Conservation (phyloP, 2,113 vertebrate species). For the Nanger granti region DNA sequence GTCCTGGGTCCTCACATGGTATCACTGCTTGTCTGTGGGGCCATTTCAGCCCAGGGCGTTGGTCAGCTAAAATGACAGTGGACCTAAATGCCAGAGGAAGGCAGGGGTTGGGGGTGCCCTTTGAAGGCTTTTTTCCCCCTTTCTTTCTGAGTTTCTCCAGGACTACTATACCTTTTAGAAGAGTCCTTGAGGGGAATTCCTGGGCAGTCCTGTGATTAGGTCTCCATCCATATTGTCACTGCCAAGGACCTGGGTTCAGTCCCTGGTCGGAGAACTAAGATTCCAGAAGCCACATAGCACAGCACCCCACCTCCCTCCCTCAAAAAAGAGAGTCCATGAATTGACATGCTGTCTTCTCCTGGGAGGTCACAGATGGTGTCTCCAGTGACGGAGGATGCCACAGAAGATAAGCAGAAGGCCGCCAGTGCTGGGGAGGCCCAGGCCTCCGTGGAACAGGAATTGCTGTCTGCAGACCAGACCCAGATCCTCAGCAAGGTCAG, state of each 20-base stretch:
- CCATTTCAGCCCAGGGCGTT: neutral
- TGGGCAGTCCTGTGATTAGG: neutral
- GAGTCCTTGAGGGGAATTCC: conserved; percentile 40
- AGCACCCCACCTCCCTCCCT: fast-evolving
- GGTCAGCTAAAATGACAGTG: neutral
- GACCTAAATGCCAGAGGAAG: neutral
- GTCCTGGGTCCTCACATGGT: neutral
- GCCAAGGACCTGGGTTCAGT: neutral
- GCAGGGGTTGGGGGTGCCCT: neutral
- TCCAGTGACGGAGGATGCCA: fast-evolving
- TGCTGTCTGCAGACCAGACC: conserved; percentile 62
- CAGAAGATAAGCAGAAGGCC: conserved; percentile 27
- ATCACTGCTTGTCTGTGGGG: neutral
- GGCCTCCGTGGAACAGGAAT: conserved; percentile 48
- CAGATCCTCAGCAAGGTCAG: conserved; percentile 69
- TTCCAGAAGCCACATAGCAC: neutral
- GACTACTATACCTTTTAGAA: neutral
- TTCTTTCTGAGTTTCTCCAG: conserved; percentile 13
- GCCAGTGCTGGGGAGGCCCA: conserved; percentile 5
- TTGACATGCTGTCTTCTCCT: conserved; percentile 61
- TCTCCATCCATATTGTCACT: neutral
- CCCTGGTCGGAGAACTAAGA: neutral
- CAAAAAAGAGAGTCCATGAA: conserved; percentile 31
- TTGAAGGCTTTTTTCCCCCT: neutral
- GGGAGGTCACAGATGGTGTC: conserved; percentile 70